Evolutionary conservation across 2,797 vertebrate genomes (phyloP).

Genomic region (Lepidocolaptes lacrymiger): DNA sequence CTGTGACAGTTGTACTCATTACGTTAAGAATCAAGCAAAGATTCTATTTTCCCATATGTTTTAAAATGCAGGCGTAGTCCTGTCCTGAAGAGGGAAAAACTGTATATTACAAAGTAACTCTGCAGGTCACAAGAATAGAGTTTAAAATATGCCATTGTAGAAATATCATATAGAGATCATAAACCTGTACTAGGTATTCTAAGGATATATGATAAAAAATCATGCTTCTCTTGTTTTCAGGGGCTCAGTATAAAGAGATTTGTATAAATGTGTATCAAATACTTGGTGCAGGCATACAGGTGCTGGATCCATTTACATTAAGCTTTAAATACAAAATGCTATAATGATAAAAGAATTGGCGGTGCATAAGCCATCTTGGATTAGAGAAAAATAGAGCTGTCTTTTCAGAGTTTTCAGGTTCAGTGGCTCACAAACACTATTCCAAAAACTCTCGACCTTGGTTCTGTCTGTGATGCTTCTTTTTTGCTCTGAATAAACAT

Average conservation of each 20-base stretch:
- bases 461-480: not conserved
- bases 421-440: not conserved
- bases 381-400: not conserved
- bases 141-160: not conserved
- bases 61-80: not conserved
- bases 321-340: not conserved
- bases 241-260: not conserved
- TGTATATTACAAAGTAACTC: not conserved
- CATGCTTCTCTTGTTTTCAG: not conserved
- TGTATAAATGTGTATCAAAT: not conserved
- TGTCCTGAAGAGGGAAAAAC: not conserved
- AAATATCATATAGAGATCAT: not conserved
- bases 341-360: not conserved
- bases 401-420: not conserved
- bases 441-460: not conserved
- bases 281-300: not conserved
- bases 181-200: not conserved
- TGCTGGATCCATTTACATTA: not conserved
- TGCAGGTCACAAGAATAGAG: not conserved
- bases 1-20: not conserved
- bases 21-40: not conserved
- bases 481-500: not conserved
- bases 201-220: not conserved
- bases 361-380: accelerated
- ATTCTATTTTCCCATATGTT: not conserved